A percentile compares a stretch with the other conserved stretches of the same genome.
phyloP scores from a whole-genome alignment of 35 echinoderm and acorn worm genomes.

The Stichopus chloronotus region DNA sequence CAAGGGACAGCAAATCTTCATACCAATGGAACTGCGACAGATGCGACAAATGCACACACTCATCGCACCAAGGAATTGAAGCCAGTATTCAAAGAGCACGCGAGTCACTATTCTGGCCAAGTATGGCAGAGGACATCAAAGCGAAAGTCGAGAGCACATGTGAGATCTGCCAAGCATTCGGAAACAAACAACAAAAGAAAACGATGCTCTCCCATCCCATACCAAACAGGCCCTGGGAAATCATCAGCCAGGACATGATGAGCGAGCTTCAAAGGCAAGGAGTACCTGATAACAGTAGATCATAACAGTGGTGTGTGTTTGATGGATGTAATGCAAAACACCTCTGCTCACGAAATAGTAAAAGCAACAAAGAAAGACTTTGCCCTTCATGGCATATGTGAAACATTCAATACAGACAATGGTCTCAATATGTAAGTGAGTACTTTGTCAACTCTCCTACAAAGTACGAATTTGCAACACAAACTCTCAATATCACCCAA shows the following conservation, averaged over 20 bases:
- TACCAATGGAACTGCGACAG: constrained; percentile 49
- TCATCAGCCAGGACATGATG: constrained; percentile 48
- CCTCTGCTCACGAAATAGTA: constrained; percentile 40
- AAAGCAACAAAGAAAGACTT: constrained; percentile 53
- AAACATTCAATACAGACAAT: constrained; percentile 8
- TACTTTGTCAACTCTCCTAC: constrained; percentile 40
- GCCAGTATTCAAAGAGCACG: constrained; percentile 65
- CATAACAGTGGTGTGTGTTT: constrained; percentile 60
- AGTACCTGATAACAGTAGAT: constrained; percentile 70
- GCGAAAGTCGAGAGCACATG: constrained; percentile 34
- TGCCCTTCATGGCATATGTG: constrained; percentile 63
- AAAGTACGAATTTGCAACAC: constrained; percentile 16
- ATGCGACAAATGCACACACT: constrained; percentile 44
- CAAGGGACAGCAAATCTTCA: constrained; percentile 53
- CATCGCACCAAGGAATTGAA: constrained; percentile 62
- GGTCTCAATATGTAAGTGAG: constrained; percentile 57
- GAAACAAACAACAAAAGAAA: constrained; percentile 65
- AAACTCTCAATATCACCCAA: constrained; percentile 44
- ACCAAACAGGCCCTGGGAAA: constrained; percentile 33
- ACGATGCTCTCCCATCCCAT: constrained; percentile 44
- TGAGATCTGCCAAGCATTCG: constrained; percentile 41
- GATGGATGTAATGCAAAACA: constrained; percentile 56
- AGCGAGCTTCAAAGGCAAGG: constrained; percentile 12
- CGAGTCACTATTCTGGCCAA: constrained; percentile 70
- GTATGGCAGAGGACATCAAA: constrained; percentile 64